These are phyloP conservation scores for Alloplasta piceator DNA, from an alignment of 2,888 invertebrate genomes.

Conservation along the genomic window DNA sequence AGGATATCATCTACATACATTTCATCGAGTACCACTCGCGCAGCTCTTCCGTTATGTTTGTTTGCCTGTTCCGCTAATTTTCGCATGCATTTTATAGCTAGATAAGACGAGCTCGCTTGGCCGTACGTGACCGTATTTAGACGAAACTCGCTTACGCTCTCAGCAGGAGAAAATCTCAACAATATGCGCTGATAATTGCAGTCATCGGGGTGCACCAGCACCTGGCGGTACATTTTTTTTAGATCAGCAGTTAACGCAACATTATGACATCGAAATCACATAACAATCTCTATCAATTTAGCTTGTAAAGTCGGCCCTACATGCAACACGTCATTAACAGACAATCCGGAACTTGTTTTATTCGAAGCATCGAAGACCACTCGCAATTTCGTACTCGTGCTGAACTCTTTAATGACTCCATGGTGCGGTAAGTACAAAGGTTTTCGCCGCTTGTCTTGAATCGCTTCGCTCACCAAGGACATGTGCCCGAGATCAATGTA, in stretches of 20 bases:
- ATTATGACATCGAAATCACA: constrained; percentile 24
- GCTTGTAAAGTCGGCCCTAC: constrained; percentile 36
- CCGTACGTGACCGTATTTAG: constrained; percentile 70
- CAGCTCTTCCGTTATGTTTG: neutral
- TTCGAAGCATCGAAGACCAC: constrained; percentile 28
- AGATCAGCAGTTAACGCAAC: constrained; percentile 69
- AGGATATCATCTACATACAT: constrained; percentile 72
- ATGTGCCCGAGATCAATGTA: constrained; percentile 67
- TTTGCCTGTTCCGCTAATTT: neutral
- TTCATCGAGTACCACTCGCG: constrained; percentile 32
- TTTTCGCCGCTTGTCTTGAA: neutral
- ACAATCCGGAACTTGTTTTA: constrained; percentile 25
- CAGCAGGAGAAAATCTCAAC: constrained; percentile 63
- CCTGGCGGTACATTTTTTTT: constrained; percentile 71
- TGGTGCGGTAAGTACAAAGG: constrained; percentile 66
- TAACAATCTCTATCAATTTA: constrained; percentile 12
- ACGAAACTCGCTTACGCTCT: constrained; percentile 26
- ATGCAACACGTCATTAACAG: constrained; percentile 40
- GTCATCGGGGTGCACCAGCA: constrained; percentile 46
- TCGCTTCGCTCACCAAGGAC: constrained; percentile 41
- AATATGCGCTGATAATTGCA: constrained; percentile 66
- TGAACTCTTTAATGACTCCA: constrained; percentile 19
- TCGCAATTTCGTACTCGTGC: constrained; percentile 23
- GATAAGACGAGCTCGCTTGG: constrained; percentile 66
- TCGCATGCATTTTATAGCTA: constrained; percentile 49